Conservation (phyloP, 2,113 vertebrate species). For the Odobenus rosmarus region DNA sequence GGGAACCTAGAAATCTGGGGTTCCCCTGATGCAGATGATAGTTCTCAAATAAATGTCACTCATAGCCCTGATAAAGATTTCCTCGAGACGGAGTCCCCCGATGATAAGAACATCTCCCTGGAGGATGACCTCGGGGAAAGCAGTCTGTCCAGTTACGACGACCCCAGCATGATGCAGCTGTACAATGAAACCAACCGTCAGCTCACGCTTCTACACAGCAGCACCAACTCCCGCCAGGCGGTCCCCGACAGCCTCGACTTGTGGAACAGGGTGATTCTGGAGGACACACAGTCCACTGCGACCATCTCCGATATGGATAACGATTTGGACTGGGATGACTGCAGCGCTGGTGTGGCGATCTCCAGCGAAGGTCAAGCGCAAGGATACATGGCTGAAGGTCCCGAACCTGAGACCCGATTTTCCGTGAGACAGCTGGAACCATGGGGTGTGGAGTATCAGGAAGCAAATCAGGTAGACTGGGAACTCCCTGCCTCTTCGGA, state of each 20-base stretch:
- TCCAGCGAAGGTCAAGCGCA: conserved; percentile 52
- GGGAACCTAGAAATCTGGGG: conserved; percentile 73
- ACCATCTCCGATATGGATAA: conserved; percentile 77
- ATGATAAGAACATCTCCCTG: neutral
- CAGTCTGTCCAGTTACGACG: conserved; percentile 72
- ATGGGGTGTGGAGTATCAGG: conserved; percentile 59
- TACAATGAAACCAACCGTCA: conserved; percentile 76
- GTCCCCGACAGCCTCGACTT: conserved; percentile 52
- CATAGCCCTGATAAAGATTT: conserved; percentile 21
- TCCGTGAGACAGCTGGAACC: conserved; percentile 74
- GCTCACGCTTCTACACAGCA: conserved; percentile 71
- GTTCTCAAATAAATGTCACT: conserved; percentile 22
- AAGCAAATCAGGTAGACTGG: conserved; percentile 63
- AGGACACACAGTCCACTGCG: conserved; percentile 69
- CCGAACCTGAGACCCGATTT: conserved; percentile 69
- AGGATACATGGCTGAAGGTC: neutral
- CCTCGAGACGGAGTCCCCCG: conserved; percentile 46
- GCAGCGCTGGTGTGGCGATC: conserved; percentile 54
- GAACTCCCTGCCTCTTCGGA: conserved; percentile 47
- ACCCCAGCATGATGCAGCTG: conserved; percentile 60
- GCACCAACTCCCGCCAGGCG: conserved; percentile 44
- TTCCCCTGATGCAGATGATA: conserved; percentile 50
- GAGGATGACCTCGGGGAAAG: conserved; percentile 65
- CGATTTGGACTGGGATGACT: conserved; percentile 74
- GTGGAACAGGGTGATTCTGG: conserved; percentile 66